Conservation (phyloP, 2,797 vertebrate genomes). For the Miichthys miiuy region DNA sequence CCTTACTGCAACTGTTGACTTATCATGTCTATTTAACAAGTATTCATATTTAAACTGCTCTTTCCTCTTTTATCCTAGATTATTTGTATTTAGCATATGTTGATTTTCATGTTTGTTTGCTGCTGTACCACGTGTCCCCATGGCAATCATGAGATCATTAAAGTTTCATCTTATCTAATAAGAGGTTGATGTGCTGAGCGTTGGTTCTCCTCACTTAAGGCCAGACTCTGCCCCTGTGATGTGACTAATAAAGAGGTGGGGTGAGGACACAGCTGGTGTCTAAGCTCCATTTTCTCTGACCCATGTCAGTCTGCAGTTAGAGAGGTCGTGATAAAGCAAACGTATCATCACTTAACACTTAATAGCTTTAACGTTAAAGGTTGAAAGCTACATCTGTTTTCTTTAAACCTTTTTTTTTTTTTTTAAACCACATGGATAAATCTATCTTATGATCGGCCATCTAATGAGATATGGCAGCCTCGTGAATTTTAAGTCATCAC, state of each 20-base stretch:
- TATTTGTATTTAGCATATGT: slow-evolving; percentile 3
- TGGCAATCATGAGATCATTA: slow-evolving; percentile 51
- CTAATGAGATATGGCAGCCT: slow-evolving; percentile 42
- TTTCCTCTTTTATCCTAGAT: not conserved
- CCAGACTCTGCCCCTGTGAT: slow-evolving; percentile 41
- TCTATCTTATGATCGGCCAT: slow-evolving; percentile 18
- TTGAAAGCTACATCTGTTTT: not conserved
- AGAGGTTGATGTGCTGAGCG: slow-evolving; percentile 58
- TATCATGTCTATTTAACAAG: not conserved
- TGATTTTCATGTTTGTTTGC: slow-evolving; percentile 35
- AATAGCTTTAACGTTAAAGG: slow-evolving; percentile 9
- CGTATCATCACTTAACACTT: slow-evolving; percentile 11
- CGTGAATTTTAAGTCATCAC: slow-evolving; percentile 52
- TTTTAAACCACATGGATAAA: slow-evolving; percentile 9
- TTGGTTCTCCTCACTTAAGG: slow-evolving; percentile 44
- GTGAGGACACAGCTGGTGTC: slow-evolving; percentile 24
- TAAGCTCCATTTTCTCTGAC: slow-evolving; percentile 24
- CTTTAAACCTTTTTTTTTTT: slow-evolving; percentile 8
- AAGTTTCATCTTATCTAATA: slow-evolving; percentile 59
- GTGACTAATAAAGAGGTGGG: slow-evolving; percentile 33
- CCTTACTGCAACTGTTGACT: not conserved
- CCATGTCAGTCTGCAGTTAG: slow-evolving; percentile 5
- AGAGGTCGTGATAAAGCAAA: slow-evolving; percentile 19
- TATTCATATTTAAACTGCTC: not conserved
- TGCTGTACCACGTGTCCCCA: slow-evolving; percentile 20